Evolutionary conservation across 2,888 invertebrate species (phyloP), one percentile per base, ranked within the genome.

Genomic region (Aporophyla nigra): DNA sequence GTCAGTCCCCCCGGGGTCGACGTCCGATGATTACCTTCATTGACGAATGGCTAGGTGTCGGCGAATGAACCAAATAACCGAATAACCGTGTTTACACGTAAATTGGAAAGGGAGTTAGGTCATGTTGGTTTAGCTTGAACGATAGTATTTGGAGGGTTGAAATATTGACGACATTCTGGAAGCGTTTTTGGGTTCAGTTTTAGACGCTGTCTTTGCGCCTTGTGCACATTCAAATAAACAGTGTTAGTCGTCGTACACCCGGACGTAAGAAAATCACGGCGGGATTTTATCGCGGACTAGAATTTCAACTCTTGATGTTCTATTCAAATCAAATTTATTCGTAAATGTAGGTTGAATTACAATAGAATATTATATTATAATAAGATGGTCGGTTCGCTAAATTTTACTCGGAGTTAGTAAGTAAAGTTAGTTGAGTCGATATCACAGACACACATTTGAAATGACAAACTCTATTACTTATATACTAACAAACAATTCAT

Each of bases 21-120:
- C 84, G 90, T 85, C 92, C 93, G 90, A 87, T 93, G 92, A 93
- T 93, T 93, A 91, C 90, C 89, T 91, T 91, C 89, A 91, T 92
- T 91, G 91, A 87, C 85, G 88, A 83, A 87, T 86, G 81, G 87
- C 80, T 86, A 84, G 89, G 87, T 88, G 89, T 87, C 84, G 86
- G 79, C 78, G 77, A 83, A 78, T 63, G 82, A 85, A 85, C 79
- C 83, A 76, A 86, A 87, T 78, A 82, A 54, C 76, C 76, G 72
- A 86, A 87, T 80, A 83, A 69, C 78, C 76, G 68, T 53, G 76
- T 46, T 77, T 73, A 83, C 73, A 77, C 73, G 63, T 78, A 82
- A 69, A 83, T 86, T 82, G 76, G 72, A 69, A 62, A 74, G 78
- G 76, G 78, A 83, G 70, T 78, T 77, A 74, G 84, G 72, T 58